A percentile compares a stretch with the other conserved stretches of the same genome.
Conservation (phyloP, 1,140 invertebrate species). For the Zaprionus taronus region DNA sequence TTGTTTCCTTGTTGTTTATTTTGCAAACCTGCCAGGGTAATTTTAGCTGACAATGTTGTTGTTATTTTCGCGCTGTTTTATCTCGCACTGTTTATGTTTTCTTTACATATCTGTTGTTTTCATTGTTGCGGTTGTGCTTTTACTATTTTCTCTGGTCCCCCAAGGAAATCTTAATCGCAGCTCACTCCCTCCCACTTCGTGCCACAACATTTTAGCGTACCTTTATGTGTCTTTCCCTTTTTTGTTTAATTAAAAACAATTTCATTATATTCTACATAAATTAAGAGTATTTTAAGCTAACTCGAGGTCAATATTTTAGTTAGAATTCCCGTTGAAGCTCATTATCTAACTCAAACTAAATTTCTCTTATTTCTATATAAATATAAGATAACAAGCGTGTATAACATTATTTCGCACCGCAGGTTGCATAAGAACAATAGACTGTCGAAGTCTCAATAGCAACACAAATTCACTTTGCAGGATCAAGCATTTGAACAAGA, state of each 20-base stretch:
- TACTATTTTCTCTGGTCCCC: not conserved
- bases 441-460: conserved; percentile 55
- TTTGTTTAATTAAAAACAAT: not conserved
- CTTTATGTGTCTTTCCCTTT: not conserved
- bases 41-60: conserved; percentile 40
- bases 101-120: conserved; percentile 8
- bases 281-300: no score
- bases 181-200: not conserved
- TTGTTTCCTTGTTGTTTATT: conserved; percentile 38
- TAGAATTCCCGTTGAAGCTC: no score
- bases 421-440: conserved; percentile 15
- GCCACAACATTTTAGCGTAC: not conserved
- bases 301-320: no score
- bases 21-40: conserved; percentile 42
- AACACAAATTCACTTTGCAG: conserved; percentile 62
- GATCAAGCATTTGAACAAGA: conserved; percentile 30
- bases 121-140: conserved; percentile 21
- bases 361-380: no score
- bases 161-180: not conserved
- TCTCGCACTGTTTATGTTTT: conserved; percentile 19
- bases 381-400: not conserved
- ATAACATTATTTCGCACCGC: not conserved
- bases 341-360: no score
- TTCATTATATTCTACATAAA: not conserved
- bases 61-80: not conserved